phyloP scores from a whole-genome alignment of 2,113 vertebrate species.

The Myodes glareolus region DNA sequence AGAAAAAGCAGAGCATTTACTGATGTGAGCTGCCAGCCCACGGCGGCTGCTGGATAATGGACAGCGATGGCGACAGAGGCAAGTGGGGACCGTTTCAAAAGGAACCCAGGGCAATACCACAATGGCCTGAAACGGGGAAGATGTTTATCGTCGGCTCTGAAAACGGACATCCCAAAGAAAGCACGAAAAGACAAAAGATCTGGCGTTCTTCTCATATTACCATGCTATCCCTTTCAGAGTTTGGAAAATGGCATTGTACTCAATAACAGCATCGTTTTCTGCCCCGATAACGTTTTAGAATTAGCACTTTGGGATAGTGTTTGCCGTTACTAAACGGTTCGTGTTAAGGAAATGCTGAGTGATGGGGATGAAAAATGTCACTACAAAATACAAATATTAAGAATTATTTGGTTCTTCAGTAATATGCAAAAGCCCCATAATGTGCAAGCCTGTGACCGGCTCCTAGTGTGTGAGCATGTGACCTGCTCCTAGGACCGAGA shows the following conservation, averaged over 20 bases:
- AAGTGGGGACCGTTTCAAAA: conserved; percentile 80
- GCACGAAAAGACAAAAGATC: conserved; percentile 76
- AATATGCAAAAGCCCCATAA: not conserved
- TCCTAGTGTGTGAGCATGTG: not conserved
- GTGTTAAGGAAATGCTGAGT: not conserved
- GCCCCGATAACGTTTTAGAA: not conserved
- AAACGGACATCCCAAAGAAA: conserved; percentile 70
- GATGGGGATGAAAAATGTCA: not conserved
- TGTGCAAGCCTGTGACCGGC: too few relatives aligned
- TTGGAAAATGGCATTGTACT: not conserved
- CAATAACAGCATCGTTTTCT: not conserved
- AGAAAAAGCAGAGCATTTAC: conserved; percentile 82
- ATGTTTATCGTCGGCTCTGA: conserved; percentile 76
- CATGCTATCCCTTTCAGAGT: not conserved
- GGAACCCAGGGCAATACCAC: conserved; percentile 67
- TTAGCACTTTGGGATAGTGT: not conserved
- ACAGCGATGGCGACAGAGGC: conserved; percentile 67
- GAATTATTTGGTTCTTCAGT: not conserved
- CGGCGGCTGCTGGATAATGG: conserved; percentile 78
- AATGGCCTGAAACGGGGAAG: conserved; percentile 34
- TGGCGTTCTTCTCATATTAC: conserved; percentile 70
- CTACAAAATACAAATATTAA: not conserved
- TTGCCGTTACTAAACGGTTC: not conserved
- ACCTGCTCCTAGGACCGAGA: not conserved
- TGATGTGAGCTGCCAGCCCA: conserved; percentile 79